Conservation (phyloP, 2,113 vertebrate species). For the Corvus moneduloides region DNA sequence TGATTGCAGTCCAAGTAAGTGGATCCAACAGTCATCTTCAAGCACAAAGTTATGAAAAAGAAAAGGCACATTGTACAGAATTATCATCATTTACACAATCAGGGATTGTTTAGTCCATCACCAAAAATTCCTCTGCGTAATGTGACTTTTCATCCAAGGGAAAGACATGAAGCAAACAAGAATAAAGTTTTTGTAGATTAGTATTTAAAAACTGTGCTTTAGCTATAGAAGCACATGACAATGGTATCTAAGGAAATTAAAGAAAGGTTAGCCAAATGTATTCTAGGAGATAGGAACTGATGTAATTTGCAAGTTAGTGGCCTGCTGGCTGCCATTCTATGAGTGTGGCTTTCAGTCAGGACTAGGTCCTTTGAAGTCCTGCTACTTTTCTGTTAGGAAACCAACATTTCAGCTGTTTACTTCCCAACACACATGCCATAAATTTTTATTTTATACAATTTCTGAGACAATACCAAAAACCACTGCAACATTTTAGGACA, state of each 20-base stretch:
- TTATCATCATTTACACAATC: background rate
- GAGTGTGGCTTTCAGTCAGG: background rate
- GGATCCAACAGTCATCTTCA: background rate
- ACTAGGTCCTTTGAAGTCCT: background rate
- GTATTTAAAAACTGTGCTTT: background rate
- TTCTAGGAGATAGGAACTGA: background rate
- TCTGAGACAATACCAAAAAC: background rate
- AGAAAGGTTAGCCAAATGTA: background rate
- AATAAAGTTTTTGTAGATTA: constrained; percentile 8
- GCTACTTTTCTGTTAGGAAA: background rate
- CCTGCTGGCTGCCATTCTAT: background rate
- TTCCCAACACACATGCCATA: background rate
- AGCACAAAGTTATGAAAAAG: background rate
- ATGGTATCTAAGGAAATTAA: background rate
- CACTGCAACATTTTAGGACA: background rate
- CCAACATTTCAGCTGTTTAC: background rate
- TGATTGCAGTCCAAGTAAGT: background rate
- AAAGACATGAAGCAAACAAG: background rate
- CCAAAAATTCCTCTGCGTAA: background rate
- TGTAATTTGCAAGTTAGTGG: background rate
- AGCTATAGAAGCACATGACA: constrained; percentile 30
- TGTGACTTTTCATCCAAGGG: background rate
- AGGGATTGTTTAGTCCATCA: background rate
- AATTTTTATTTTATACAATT: background rate
- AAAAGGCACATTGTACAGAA: constrained; percentile 42